Conservation (phyloP, 2,113 vertebrate species). For the Amphilophus citrinellus region DNA sequence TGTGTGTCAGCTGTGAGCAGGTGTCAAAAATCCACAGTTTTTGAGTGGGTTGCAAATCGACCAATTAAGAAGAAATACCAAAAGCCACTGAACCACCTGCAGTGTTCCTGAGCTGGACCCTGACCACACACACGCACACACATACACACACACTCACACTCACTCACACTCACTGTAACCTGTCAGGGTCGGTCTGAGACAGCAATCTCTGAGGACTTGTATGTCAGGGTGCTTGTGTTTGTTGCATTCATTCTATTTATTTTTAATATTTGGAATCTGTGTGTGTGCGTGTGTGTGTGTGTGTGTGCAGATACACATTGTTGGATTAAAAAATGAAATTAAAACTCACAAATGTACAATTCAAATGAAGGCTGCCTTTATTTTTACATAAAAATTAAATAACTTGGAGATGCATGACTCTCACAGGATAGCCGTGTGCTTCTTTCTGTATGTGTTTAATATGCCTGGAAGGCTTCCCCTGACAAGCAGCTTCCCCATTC, state of each 20-base stretch:
- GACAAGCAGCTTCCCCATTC: background rate
- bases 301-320: background rate
- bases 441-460: background rate
- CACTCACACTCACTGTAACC: background rate
- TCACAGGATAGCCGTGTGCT: background rate
- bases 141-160: background rate
- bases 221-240: constrained; percentile 8
- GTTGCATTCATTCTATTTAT: background rate
- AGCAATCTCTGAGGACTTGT: background rate
- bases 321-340: background rate
- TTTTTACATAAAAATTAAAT: background rate
- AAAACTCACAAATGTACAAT: accelerated
- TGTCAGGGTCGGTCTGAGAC: constrained; percentile 14
- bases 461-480: background rate
- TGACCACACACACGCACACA: background rate
- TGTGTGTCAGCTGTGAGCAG: constrained; percentile 22
- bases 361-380: background rate
- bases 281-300: background rate
- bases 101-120: constrained; percentile 16
- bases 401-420: background rate
- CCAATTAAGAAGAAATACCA: constrained; percentile 62
- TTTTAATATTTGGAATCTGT: background rate
- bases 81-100: constrained; percentile 31
- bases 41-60: constrained; percentile 55
- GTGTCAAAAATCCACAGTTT: constrained; percentile 40